Evolutionary conservation across 2,888 invertebrate genomes (phyloP).

Genomic region (Aphidoletes aphidimyza): DNA sequence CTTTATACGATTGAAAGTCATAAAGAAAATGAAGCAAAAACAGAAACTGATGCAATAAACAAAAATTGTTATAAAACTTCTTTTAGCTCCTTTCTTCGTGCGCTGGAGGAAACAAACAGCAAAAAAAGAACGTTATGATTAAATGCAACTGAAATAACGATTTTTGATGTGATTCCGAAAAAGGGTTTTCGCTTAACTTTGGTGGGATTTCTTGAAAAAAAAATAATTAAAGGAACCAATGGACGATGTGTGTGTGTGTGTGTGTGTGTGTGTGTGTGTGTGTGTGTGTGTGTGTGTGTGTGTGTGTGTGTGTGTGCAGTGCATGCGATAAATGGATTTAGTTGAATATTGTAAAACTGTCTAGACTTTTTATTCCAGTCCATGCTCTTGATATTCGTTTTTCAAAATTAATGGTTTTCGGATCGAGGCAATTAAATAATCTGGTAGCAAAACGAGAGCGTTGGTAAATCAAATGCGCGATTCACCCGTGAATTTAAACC

Average conservation of each 20-base stretch:
- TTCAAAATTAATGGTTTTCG: slow-evolving; percentile 47
- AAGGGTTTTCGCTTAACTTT: not conserved
- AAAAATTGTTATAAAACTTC: no score
- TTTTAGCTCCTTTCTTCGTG: no score
- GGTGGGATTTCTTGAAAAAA: not conserved
- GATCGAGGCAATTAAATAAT: slow-evolving; percentile 45
- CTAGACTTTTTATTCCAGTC: not conserved
- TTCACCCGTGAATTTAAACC: not conserved
- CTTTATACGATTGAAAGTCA: not conserved
- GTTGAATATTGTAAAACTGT: slow-evolving; percentile 42
- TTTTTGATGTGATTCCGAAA: slow-evolving; percentile 37
- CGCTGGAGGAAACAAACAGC: no score
- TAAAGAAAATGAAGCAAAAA: not conserved
- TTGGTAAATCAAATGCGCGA: not conserved
- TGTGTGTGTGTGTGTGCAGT: not conserved
- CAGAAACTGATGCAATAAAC: not conserved
- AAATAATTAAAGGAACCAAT: slow-evolving; percentile 29
- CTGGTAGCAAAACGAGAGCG: not conserved
- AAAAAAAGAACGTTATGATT: no score
- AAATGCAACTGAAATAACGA: not conserved
- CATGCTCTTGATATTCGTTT: not conserved
- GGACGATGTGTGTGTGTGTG: no score
- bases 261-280: no score
- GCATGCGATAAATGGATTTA: slow-evolving; percentile 50
- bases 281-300: no score